Conservation (phyloP, 2,888 invertebrate genomes). For the Phorcus lineatus region DNA sequence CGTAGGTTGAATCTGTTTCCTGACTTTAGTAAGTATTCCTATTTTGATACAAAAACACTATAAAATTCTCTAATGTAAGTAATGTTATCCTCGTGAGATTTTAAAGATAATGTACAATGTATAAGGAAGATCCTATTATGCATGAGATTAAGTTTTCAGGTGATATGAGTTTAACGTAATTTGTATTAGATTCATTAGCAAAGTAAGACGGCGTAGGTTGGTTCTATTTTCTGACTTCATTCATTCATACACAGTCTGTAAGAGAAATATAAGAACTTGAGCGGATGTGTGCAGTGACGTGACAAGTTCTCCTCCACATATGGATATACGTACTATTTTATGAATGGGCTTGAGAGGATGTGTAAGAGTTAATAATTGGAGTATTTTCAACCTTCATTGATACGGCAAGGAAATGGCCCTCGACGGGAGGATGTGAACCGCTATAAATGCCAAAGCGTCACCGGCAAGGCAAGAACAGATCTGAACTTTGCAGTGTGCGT, state of each 20-base stretch:
- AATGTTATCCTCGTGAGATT: no score
- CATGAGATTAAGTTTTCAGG: no score
- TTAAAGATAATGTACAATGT: no score
- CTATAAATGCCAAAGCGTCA: neutral
- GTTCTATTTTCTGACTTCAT: neutral
- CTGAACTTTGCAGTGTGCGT: neutral
- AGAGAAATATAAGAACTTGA: neutral
- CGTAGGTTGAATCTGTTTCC: neutral
- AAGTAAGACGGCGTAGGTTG: neutral
- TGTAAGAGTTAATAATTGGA: constrained; percentile 9
- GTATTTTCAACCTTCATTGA: constrained; percentile 21
- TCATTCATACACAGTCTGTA: neutral
- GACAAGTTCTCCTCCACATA: neutral
- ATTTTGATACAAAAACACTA: no score
- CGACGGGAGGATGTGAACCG: neutral
- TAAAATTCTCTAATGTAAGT: no score
- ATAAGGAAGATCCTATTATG: no score
- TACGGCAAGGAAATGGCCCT: constrained; percentile 14
- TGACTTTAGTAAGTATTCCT: no score
- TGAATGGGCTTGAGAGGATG: constrained; percentile 21
- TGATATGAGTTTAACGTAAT: no score
- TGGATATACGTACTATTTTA: constrained; percentile 13
- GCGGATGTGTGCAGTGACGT: constrained; percentile 7
- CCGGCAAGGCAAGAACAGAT: neutral
- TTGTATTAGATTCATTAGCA: no score